Base-by-base conservation (phyloP, 2,888 invertebrate species). In the Phytoseiulus persimilis region DNA sequence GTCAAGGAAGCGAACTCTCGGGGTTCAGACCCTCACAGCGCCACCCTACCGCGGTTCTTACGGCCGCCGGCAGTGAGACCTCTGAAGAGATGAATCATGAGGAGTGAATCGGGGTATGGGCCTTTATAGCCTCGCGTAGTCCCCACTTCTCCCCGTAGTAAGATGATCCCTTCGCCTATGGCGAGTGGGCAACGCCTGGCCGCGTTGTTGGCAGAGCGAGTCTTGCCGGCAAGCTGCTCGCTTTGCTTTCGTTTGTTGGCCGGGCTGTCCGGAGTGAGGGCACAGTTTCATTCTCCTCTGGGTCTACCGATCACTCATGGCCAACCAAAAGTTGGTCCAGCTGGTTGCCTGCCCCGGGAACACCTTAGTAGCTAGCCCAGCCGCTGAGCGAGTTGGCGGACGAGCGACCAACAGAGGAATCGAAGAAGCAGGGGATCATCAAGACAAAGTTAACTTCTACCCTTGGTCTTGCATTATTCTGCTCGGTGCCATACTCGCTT, bases 261-360 rank as follows among this genome's bases (percentile, higher is more conserved):
- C 65, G 65, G 65, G 11, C 65, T 65, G 65, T 14, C 65, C 65
- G 28, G 65, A 65, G 65, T 65, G 14, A 28, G 18, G 65, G 65
- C 65, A 14, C 65, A 28, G 65, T 65, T 65, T 65, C 65, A 65
- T 65, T 65, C 65, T 28, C 23, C 65, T 65, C 65, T 65, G 65
- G 65, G 65, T 65, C 65, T 65, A 65, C 65, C 65, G 65, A 65
- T 65, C 65, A 65, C 65, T 65, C 65, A 65, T 65, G 65, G 65
- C 65, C 28, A 18, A 23, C 65, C 65, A 65, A 65, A 65, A 65
- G 65, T 65, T 65, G 65, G 65, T 23, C 65, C 65, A 65, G 65
- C 65, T 65, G 65, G 65, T 23, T 65, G 39, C 65, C 65, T 65
- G 65, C 23, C 65, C 65, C 65, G 65, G 65, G 65, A 65, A 65